Percentiles rank a stretch among this genome's conserved stretches.
phyloP scores from a whole-genome alignment of 2,888 invertebrate species.

The Belgica antarctica region DNA sequence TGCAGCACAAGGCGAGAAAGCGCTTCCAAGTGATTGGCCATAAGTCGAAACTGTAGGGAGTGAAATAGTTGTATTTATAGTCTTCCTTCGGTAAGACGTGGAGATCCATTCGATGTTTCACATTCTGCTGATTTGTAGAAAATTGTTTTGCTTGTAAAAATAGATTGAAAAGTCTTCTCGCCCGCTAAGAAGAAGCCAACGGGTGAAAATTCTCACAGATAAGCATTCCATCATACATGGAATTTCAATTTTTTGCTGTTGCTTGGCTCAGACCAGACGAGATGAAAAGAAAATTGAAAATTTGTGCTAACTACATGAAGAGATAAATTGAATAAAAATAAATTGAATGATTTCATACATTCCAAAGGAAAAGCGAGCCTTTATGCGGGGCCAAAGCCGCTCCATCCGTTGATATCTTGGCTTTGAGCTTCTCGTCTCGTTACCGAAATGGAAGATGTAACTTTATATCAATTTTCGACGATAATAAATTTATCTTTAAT shows the following conservation, averaged over 20 bases:
- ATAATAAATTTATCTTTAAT: conserved; percentile 21
- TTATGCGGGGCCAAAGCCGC: neutral
- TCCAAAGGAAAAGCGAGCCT: conserved; percentile 4
- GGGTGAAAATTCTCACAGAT: neutral
- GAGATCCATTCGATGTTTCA: conserved; percentile 10
- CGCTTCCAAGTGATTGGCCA: conserved; percentile 23
- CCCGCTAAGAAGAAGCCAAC: neutral
- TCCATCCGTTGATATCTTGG: neutral
- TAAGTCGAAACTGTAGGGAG: conserved; percentile 23
- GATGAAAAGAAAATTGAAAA: conserved; percentile 8
- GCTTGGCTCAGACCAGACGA: neutral
- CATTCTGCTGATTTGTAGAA: conserved; percentile 38
- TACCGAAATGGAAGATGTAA: neutral
- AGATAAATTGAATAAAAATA: conserved; percentile 16
- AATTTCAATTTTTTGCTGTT: conserved; percentile 12
- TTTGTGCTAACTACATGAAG: conserved; percentile 16
- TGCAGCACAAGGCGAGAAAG: neutral
- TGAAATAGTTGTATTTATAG: conserved; percentile 39
- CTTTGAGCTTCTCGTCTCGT: neutral
- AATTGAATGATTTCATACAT: conserved; percentile 25
- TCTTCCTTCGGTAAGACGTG: neutral
- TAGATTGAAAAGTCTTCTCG: conserved; percentile 35
- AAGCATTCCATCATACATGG: conserved; percentile 26
- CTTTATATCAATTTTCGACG: neutral
- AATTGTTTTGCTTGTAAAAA: conserved; percentile 38